phyloP scores from a whole-genome alignment of 2,797 vertebrate species.

The Hozukius guyotensis region DNA sequence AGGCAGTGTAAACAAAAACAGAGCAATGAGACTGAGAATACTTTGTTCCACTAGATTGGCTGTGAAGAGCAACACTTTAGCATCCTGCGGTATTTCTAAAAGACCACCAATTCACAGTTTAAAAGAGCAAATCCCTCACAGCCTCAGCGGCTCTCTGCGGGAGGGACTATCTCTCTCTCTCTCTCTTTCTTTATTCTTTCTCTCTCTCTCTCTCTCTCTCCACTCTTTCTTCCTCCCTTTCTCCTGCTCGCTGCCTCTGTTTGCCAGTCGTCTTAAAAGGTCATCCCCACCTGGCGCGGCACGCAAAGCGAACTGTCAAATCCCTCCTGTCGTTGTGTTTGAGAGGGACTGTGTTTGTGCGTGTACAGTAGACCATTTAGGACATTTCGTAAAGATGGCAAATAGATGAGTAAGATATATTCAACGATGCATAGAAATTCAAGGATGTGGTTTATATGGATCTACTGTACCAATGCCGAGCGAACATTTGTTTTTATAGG shows the following conservation, averaged over 20 bases:
- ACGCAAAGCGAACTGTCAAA: constrained; percentile 68
- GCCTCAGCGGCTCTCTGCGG: constrained; percentile 33
- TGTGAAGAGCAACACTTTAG: constrained; percentile 31
- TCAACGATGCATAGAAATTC: background rate
- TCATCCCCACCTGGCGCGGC: constrained; percentile 68
- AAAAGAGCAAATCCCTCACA: constrained; percentile 66
- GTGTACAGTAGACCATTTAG: background rate
- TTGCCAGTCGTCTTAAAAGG: constrained; percentile 69
- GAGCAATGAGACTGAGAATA: background rate
- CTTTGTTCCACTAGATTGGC: constrained; percentile 45
- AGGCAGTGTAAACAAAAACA: constrained; percentile 1
- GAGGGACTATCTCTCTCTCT: constrained; percentile 30
- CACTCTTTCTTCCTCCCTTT: constrained; percentile 12
- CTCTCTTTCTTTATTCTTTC: background rate
- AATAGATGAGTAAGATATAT: background rate
- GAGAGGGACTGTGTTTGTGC: background rate
- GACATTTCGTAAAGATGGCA: background rate
- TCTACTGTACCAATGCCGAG: background rate
- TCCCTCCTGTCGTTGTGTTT: constrained; percentile 58
- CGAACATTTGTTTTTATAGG: background rate
- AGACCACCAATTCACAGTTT: constrained; percentile 51
- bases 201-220: constrained; percentile 16
- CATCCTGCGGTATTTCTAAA: constrained; percentile 61
- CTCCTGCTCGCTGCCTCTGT: constrained; percentile 35
- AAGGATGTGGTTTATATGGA: background rate